Evolutionary conservation across 2,888 invertebrate species (phyloP).

Genomic region (Caenorhabditis plicata): DNA sequence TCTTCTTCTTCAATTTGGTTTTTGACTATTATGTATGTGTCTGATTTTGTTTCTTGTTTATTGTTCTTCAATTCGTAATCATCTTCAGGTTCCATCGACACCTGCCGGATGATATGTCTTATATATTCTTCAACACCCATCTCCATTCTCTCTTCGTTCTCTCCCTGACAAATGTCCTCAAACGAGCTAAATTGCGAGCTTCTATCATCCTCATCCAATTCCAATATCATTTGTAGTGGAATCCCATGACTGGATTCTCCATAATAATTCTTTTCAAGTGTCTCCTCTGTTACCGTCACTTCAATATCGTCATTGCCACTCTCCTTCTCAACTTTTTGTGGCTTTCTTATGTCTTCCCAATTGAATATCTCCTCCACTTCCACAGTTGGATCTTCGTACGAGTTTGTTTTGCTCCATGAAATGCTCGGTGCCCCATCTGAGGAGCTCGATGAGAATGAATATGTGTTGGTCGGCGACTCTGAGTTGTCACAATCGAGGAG

Average conservation of each 20-base stretch:
- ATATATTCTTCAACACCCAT: conserved; percentile 23
- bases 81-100: conserved; percentile 5
- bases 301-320: neutral
- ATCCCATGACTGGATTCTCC: conserved; percentile 6
- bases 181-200: conserved; percentile 9
- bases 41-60: no score
- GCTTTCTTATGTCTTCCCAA: neutral
- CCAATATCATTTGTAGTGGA: conserved; percentile 11
- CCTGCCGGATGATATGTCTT: conserved; percentile 18
- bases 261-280: neutral
- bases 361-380: conserved; percentile 16
- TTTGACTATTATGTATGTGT: no score
- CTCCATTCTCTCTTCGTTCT: conserved; percentile 10
- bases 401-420: neutral
- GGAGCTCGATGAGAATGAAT: conserved; percentile 6
- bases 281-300: neutral
- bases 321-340: neutral
- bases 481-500: conserved; percentile 12
- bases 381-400: conserved; percentile 14
- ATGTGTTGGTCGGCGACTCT: no score
- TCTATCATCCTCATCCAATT: conserved; percentile 10
- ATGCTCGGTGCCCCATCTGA: conserved; percentile 4
- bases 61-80: neutral
- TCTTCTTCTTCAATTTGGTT: no score
- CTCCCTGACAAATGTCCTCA: conserved; percentile 1